Conservation (phyloP, 2,113 vertebrate genomes). For the Stictonetta naevosa region DNA sequence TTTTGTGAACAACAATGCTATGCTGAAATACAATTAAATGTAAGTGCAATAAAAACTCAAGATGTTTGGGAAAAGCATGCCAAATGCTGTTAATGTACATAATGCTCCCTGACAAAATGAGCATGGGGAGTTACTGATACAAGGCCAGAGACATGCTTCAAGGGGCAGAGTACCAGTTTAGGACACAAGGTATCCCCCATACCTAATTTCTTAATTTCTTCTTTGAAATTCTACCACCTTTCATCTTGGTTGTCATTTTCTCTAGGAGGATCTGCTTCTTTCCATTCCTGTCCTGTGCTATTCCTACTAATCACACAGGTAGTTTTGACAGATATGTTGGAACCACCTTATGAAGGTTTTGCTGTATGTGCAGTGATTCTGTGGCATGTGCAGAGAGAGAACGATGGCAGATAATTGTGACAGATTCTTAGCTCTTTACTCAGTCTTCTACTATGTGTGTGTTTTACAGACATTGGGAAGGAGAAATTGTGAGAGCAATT, state of each 20-base stretch:
- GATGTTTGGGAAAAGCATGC: not conserved
- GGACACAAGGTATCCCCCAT: not conserved
- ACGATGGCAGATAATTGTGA: not conserved
- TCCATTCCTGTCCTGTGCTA: not conserved
- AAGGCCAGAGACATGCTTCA: not conserved
- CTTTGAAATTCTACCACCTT: not conserved
- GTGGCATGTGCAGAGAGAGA: not conserved
- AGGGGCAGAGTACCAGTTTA: not conserved
- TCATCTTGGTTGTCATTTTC: not conserved
- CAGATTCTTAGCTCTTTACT: not conserved
- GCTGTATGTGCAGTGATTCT: not conserved
- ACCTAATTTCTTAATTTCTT: not conserved
- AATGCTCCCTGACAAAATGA: not conserved
- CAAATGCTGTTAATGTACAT: not conserved
- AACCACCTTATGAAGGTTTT: not conserved
- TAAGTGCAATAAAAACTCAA: not conserved
- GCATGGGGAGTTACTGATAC: not conserved
- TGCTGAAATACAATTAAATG: not conserved
- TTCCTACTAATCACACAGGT: not conserved
- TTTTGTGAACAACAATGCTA: not conserved
- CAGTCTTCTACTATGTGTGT: not conserved
- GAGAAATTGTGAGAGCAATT: not conserved
- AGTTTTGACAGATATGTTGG: not conserved
- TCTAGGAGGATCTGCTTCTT: not conserved
- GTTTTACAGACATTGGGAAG: not conserved